These are phyloP conservation scores for Alligator mississippiensis DNA, from an alignment of 2,113 vertebrate species.

Conservation along the genomic window DNA sequence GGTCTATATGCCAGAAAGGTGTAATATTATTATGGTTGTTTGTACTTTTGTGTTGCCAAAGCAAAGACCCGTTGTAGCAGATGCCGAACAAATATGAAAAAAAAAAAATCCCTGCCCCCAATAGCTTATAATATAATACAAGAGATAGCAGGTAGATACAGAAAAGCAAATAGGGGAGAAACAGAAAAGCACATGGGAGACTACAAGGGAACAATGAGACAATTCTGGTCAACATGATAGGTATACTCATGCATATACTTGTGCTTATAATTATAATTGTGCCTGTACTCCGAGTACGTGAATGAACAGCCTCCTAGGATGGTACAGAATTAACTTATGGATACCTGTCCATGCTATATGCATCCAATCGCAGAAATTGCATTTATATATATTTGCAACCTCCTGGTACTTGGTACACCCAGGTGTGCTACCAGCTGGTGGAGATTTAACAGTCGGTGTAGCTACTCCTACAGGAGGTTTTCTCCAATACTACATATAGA, in stretches of 20 bases:
- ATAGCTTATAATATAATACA: not conserved
- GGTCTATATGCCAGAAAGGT: not conserved
- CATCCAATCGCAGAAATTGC: not conserved
- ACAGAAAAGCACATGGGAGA: not conserved
- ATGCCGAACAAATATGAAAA: not conserved
- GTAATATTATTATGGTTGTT: not conserved
- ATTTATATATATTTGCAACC: not conserved
- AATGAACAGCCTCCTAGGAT: not conserved
- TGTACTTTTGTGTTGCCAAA: not conserved
- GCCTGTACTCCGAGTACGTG: not conserved
- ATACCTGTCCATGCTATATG: not conserved
- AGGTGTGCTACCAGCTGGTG: not conserved
- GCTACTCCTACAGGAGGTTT: not conserved
- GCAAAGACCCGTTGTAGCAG: not conserved
- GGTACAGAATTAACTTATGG: not conserved
- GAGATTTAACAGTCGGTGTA: not conserved
- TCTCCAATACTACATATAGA: not conserved
- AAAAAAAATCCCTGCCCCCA: not conserved
- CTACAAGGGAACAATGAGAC: not conserved
- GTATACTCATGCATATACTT: not conserved
- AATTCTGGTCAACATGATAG: not conserved
- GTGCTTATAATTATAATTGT: not conserved
- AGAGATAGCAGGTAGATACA: not conserved
- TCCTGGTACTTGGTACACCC: not conserved
- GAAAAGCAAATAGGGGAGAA: not conserved